Evolutionary conservation across 2,888 invertebrate genomes (phyloP).

Genomic region (Ormyrus rosae): DNA sequence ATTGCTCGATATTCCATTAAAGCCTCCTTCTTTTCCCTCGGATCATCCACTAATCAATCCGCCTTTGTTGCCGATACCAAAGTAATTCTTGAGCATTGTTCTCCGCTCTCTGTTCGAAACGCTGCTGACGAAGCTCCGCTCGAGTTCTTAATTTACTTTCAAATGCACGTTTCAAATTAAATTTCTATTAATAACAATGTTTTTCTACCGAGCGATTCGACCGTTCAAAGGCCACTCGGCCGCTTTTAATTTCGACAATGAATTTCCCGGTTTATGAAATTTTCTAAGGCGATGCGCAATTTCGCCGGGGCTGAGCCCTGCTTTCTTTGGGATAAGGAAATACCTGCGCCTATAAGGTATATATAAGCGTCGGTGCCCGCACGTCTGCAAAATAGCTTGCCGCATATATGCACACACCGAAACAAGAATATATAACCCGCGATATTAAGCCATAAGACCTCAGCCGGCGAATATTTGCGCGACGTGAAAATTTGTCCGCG

Average conservation of each 20-base stretch:
- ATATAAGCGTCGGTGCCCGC: conserved; percentile 1
- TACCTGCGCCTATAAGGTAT: conserved; percentile 41
- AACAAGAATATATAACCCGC: conserved; percentile 60
- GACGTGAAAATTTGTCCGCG: conserved; percentile 37
- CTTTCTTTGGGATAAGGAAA: conserved; percentile 41
- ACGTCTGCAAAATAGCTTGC: conserved; percentile 35
- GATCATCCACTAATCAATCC: conserved; percentile 50
- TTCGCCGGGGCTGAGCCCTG: conserved; percentile 8
- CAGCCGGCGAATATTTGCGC: conserved; percentile 56
- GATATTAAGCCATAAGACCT: conserved; percentile 61
- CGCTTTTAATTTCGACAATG: conserved; percentile 25
- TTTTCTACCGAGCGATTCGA: too few species aligned
- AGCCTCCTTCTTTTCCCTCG: conserved; percentile 34
- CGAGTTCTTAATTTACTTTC: background rate
- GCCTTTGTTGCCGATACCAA: conserved; percentile 40
- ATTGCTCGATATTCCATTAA: conserved; percentile 48
- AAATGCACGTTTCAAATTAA: conserved; percentile 10
- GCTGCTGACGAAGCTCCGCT: too few species aligned
- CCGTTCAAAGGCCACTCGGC: too few species aligned
- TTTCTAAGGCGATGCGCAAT: conserved; percentile 25
- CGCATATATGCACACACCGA: conserved; percentile 22
- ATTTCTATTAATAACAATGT: background rate
- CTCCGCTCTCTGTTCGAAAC: conserved; percentile 3
- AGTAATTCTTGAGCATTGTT: conserved; percentile 33
- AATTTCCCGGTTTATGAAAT: conserved; percentile 30